Evolutionary conservation across 2,113 vertebrate species (phyloP).

Genomic region (Stictonetta naevosa): DNA sequence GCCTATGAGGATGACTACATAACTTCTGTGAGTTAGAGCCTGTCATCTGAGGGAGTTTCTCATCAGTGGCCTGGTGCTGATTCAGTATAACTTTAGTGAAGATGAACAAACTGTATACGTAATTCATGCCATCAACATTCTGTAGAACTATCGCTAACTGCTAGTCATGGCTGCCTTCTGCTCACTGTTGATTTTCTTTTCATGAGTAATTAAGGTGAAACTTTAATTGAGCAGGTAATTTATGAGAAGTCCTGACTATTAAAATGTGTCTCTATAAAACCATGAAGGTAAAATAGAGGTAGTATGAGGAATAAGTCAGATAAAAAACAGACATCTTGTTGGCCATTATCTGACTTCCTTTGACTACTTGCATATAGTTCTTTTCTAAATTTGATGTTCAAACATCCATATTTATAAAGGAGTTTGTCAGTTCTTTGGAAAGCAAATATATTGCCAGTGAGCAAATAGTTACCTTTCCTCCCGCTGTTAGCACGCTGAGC

Average conservation of each 20-base stretch:
- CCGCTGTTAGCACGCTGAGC: neutral
- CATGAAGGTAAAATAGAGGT: neutral
- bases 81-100: neutral
- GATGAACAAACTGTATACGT: neutral
- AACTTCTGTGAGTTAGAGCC: neutral
- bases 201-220: constrained; percentile 17
- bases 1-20: neutral
- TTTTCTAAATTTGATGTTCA: neutral
- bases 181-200: neutral
- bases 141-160: neutral
- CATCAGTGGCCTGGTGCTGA: neutral
- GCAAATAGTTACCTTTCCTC: neutral
- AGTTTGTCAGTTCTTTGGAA: neutral
- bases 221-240: neutral
- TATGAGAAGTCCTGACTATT: neutral
- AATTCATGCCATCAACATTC: neutral
- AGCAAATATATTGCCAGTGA: neutral
- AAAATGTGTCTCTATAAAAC: neutral
- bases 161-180: neutral
- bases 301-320: neutral
- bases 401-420: neutral
- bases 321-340: neutral
- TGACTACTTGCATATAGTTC: neutral
- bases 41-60: neutral
- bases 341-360: neutral